A percentile compares a stretch with the other conserved stretches of the same genome.
These are phyloP conservation scores for Leucoma salicis DNA, from an alignment of 2,888 invertebrate species.

Conservation along the genomic window DNA sequence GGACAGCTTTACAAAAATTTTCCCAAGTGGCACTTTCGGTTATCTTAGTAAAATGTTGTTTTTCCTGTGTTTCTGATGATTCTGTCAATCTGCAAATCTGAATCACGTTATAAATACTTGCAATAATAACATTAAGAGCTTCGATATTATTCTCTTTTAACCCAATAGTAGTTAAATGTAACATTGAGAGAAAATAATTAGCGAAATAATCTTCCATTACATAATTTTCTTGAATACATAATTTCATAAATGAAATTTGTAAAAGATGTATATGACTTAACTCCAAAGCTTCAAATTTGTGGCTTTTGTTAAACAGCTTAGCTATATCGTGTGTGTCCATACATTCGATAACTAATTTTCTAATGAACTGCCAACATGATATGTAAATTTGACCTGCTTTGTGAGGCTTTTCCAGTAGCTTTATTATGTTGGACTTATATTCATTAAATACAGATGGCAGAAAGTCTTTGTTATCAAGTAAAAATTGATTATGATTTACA, in stretches of 20 bases:
- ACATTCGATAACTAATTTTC: constrained; percentile 81
- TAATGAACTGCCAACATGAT: constrained; percentile 81
- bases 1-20: constrained; percentile 83
- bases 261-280: constrained; percentile 81
- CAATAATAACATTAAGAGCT: constrained; percentile 45
- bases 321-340: constrained; percentile 75
- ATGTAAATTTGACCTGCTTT: constrained; percentile 86
- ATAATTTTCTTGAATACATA: constrained; percentile 52
- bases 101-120: constrained; percentile 53
- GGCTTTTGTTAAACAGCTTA: constrained; percentile 80
- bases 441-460: constrained; percentile 79
- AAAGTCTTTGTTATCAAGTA: constrained; percentile 67
- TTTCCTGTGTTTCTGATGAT: constrained; percentile 38
- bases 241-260: constrained; percentile 78
- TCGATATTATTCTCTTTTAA: constrained; percentile 65
- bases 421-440: constrained; percentile 84
- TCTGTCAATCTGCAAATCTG: constrained; percentile 55
- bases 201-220: constrained; percentile 65
- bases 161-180: constrained; percentile 76
- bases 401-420: constrained; percentile 86
- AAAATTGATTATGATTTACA: constrained; percentile 60
- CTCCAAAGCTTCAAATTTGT: constrained; percentile 84
- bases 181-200: constrained; percentile 79
- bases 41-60: constrained; percentile 61
- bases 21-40: constrained; percentile 79